A percentile compares a stretch with the other conserved stretches of the same genome.
These are phyloP conservation scores for Fundulus diaphanus DNA, from an alignment of 2,797 vertebrate genomes.

Conservation along the genomic window DNA sequence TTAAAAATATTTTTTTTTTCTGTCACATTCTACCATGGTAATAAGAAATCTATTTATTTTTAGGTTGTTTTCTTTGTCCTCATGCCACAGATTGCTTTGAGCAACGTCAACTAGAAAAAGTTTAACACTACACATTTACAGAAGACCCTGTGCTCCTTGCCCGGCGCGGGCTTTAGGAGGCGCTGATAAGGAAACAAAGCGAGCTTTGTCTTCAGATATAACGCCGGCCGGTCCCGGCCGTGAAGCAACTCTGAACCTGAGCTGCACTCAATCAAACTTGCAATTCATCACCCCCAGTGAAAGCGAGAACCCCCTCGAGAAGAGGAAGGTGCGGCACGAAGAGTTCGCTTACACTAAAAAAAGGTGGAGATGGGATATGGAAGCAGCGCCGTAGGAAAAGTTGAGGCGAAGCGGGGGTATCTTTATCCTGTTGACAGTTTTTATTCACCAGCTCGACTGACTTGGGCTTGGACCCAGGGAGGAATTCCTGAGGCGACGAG, in stretches of 20 bases:
- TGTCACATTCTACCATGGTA: too few relatives aligned
- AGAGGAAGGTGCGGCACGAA: slow-evolving; percentile 17
- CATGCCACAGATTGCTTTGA: not conserved
- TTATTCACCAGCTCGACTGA: slow-evolving; percentile 55
- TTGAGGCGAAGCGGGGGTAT: slow-evolving; percentile 39
- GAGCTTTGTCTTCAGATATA: not conserved
- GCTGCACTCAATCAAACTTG: slow-evolving; percentile 28
- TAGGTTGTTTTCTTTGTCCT: too few relatives aligned
- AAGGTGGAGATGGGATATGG: slow-evolving; percentile 38
- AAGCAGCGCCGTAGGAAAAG: slow-evolving; percentile 33
- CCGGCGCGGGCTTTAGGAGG: not conserved
- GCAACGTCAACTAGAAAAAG: not conserved
- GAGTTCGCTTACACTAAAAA: slow-evolving; percentile 36
- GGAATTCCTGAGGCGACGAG: slow-evolving; percentile 65
- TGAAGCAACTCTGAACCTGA: slow-evolving; percentile 4
- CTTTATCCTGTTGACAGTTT: slow-evolving; percentile 74
- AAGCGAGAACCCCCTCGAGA: slow-evolving; percentile 13
- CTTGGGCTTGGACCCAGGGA: slow-evolving; percentile 45
- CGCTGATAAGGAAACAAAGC: not conserved
- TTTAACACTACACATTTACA: not conserved
- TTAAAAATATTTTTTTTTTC: too few relatives aligned
- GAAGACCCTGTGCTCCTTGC: not conserved
- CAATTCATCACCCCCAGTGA: slow-evolving; percentile 38
- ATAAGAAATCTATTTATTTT: too few relatives aligned
- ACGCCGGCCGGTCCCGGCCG: slow-evolving; percentile 30